Conservation (phyloP, 2,797 vertebrate genomes). For the Lacerta bilineata region DNA sequence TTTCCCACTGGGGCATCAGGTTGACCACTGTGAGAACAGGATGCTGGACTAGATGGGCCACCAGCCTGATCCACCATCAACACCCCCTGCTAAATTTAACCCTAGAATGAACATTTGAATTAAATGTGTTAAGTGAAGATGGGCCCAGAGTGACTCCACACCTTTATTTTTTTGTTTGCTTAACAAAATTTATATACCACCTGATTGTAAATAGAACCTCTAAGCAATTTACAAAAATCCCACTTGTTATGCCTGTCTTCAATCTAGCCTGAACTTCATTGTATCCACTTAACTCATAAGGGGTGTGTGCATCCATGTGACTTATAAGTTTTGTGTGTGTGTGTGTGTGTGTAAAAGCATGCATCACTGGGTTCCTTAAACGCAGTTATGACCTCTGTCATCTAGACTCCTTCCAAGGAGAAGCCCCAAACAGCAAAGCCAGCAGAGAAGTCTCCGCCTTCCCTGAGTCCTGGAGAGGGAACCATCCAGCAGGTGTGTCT, state of each 20-base stretch:
- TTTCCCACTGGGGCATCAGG: neutral
- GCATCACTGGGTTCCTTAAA: neutral
- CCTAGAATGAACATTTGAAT: neutral
- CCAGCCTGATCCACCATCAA: too few species aligned
- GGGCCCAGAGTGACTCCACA: neutral
- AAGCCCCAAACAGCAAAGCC: conserved; percentile 47
- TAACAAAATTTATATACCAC: too few species aligned
- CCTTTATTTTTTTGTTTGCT: too few species aligned
- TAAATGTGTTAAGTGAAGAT: neutral
- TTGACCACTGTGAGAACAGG: too few species aligned
- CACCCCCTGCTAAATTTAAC: neutral
- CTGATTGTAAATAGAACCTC: too few species aligned
- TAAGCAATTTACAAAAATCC: too few species aligned
- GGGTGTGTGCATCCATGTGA: too few species aligned
- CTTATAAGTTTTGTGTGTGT: neutral
- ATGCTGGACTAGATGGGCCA: too few species aligned
- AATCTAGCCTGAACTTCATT: neutral
- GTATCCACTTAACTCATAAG: too few species aligned
- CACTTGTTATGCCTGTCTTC: neutral
- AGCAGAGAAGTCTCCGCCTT: conserved; percentile 30
- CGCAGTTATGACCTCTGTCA: neutral
- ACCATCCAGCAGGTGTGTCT: conserved; percentile 61
- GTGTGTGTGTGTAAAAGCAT: neutral
- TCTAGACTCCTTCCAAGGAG: conserved; percentile 53
- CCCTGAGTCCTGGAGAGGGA: neutral